phyloP scores from a whole-genome alignment of 37 sponge, comb jelly and placozoan genomes.

The Tethya wilhelma region DNA sequence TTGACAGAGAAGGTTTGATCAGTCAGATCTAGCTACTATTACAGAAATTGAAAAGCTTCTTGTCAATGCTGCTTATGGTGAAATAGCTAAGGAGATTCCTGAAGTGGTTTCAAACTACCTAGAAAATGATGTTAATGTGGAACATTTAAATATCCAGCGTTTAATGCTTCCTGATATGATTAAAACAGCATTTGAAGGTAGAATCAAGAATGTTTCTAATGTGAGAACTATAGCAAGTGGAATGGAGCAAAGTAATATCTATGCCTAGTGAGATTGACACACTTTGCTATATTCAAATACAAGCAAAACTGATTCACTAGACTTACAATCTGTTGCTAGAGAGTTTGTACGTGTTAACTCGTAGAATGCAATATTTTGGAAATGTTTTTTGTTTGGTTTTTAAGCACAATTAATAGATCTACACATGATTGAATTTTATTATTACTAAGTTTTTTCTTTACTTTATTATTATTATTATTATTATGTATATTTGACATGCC shows the following conservation, averaged over 20 bases:
- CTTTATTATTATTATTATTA: no score
- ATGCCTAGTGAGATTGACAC: constrained; percentile 39
- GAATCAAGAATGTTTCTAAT: constrained; percentile 6
- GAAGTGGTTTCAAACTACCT: neutral
- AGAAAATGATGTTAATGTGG: constrained; percentile 5
- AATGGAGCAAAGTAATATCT: constrained; percentile 18
- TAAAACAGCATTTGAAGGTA: constrained; percentile 12
- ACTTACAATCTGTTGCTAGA: constrained; percentile 15
- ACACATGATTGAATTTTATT: no score
- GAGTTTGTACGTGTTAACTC: constrained; percentile 22
- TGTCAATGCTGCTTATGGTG: neutral
- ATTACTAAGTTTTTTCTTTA: no score
- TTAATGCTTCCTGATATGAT: constrained; percentile 28
- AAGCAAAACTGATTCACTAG: constrained; percentile 17
- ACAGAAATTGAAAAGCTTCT: constrained; percentile 3
- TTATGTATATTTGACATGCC: no score
- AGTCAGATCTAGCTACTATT: constrained; percentile 24
- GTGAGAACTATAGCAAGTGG: constrained; percentile 32
- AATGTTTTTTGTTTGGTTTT: constrained; percentile 30
- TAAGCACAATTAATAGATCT: no score
- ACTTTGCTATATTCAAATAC: neutral
- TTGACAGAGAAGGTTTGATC: constrained; percentile 39
- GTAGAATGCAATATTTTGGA: constrained; percentile 21
- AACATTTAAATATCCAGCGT: constrained; percentile 12
- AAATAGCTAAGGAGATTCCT: neutral